A percentile compares a stretch with the other conserved stretches of the same genome.
These are phyloP conservation scores for Clanis bilineata DNA, from an alignment of 2,888 invertebrate genomes.

Conservation along the genomic window DNA sequence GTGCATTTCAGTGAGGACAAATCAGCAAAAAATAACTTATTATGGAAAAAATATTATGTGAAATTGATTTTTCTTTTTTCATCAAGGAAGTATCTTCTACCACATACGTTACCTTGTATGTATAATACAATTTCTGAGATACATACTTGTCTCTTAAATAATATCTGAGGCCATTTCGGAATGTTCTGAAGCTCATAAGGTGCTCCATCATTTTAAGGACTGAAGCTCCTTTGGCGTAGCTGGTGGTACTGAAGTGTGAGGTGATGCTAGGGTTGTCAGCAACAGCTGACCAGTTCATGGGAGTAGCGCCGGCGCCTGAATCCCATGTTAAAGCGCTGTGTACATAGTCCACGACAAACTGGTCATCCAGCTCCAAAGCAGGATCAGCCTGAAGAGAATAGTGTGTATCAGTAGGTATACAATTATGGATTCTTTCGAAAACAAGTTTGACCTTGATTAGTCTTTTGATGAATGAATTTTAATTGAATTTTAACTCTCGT, in stretches of 20 bases:
- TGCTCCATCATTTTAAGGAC: constrained; percentile 86
- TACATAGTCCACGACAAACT: constrained; percentile 87
- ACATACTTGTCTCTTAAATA: constrained; percentile 83
- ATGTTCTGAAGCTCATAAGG: constrained; percentile 79
- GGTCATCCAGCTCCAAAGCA: constrained; percentile 66
- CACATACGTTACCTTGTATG: too few species aligned
- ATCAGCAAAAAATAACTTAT: too few species aligned
- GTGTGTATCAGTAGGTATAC: not conserved
- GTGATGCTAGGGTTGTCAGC: constrained; percentile 75
- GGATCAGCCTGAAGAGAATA: constrained; percentile 54
- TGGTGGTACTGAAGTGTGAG: constrained; percentile 85
- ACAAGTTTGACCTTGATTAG: too few species aligned
- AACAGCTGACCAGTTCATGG: constrained; percentile 80
- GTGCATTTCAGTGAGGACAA: too few species aligned
- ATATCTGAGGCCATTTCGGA: constrained; percentile 78
- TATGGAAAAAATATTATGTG: too few species aligned
- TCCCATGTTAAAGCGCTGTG: constrained; percentile 85
- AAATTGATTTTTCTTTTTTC: too few species aligned
- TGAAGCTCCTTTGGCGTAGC: constrained; percentile 86
- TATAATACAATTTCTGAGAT: too few species aligned
- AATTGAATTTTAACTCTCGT: too few species aligned
- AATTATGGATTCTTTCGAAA: too few species aligned
- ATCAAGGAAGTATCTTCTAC: too few species aligned
- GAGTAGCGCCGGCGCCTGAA: constrained; percentile 59
- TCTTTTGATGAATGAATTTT: too few species aligned